Base-by-base conservation (phyloP, 1,140 invertebrate genomes). In the Drosophila fuyamai region DNA sequence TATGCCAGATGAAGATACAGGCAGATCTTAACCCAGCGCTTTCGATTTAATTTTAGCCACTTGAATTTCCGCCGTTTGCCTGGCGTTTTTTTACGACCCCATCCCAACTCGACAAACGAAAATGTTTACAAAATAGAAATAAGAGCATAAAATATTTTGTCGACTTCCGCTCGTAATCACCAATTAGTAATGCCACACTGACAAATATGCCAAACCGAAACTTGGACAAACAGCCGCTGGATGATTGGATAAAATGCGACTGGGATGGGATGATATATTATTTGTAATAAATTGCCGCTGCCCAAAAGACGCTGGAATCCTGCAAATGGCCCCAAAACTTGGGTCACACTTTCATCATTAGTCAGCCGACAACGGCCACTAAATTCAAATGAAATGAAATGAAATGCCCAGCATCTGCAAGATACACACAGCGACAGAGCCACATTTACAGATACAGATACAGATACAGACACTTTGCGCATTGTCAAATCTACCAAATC, bases 91-190 rank as follows among this genome's bases (percentile, higher is more conserved):
- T 50, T 70, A 76, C 57, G 62, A 57, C 29, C 36, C 13, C 29
- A 32, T 6, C 6, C 29, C 44, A 27, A 8, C 10, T 23, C 47
- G 12, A 32, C 14, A 41, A 27, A 13, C 12, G 46, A 55, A 56
- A 73, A 65, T 82, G 68, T 82, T 83, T 83, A 75, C 79, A 86
- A 81, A 83, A 83, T 84, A 81, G 76, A 89, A 89, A 89, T 89
- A 89, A 76, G 88, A 78, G 81, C 77, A 89, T 84, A 71, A 89
- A 81, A 89, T 89, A 89, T 89, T 89, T 89, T 84, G 84, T 89
- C 84, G 84, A 89, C 89, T 91, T 91, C 89, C 83, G 81, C 81
- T 91, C 89, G 89, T 91, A 91, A 91, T 91, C 88, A 91, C 83
- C 89, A 91, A 91, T 91, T 91, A 91, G 89, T 91, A 85, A 86